Base-by-base conservation (phyloP, 2,888 invertebrate genomes). In the Sinopyrophorus schimmeli region DNA sequence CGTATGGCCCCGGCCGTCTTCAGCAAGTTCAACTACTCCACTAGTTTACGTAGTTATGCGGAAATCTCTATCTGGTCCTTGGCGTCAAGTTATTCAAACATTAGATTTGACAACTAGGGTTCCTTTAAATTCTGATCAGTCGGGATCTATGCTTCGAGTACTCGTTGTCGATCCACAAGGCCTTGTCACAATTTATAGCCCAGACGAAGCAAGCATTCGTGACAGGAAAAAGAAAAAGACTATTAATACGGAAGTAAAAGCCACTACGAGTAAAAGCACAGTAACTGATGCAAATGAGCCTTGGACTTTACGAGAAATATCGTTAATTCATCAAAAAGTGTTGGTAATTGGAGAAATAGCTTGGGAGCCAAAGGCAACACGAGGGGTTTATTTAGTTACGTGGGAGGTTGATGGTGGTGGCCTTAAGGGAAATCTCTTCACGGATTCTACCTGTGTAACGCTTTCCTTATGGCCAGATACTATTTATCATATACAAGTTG, bases 331-430 rank as follows among this genome's bases (percentile, higher is more conserved):
- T 70, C 85, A 86, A 69, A 84, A 84, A 72, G 84, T 84, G 54
- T 69, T 82, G 23, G 82, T 82, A 24, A 86, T 86, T 57, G 85
- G 85, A 27, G 85, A 86, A 74, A 83, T 86, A 58, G 82, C 83
- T 32, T 86, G 86, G 86, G 83, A 84, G 62, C 80, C 83, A 5
- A 81, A 82, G 72, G 78, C 81, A 66, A 77, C 75, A 43, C 79
- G 80, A 39, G 82, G 82, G 15, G 83, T 88, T 48, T 89, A 88
- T 73, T 77, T 89, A 65, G 87, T 89, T 39, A 88, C 88, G 53
- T 89, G 89, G 89, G 89, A 89, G 78, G 85, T 89, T 42, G 86
- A 85, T 65, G 88, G 88, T 47, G 88, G 88, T 59, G 88, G 88
- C 55, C 76, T 89, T 51, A 87, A 86, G 74, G 89, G 89, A 57